phyloP scores from a whole-genome alignment of 2,888 invertebrate species.

The Metellina segmentata region DNA sequence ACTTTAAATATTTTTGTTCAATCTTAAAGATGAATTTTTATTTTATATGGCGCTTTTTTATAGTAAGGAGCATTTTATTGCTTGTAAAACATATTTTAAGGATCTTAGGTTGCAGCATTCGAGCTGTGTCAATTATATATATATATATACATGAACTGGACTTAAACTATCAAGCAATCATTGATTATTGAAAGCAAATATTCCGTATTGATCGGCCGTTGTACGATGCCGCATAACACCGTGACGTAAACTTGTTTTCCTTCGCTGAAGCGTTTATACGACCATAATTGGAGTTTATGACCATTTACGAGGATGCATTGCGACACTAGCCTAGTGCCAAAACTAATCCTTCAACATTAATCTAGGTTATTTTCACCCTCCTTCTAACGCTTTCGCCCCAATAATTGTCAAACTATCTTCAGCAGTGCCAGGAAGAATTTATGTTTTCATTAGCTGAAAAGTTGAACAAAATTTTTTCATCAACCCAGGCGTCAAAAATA shows the following conservation, averaged over 20 bases:
- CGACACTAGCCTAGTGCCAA: constrained; percentile 30
- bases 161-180: not conserved
- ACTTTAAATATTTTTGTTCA: too few relatives aligned
- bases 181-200: not conserved
- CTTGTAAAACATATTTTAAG: too few relatives aligned
- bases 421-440: constrained; percentile 39
- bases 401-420: constrained; percentile 58
- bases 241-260: constrained; percentile 56
- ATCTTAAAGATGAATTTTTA: too few relatives aligned
- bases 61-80: too few relatives aligned
- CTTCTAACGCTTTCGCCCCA: constrained; percentile 28
- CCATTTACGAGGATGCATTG: constrained; percentile 50
- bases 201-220: constrained; percentile 29
- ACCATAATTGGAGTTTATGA: constrained; percentile 67
- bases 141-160: not conserved
- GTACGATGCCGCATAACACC: constrained; percentile 35
- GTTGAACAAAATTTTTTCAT: not conserved
- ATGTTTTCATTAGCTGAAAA: constrained; percentile 43
- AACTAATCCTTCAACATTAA: constrained; percentile 61
- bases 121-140: too few relatives aligned
- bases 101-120: too few relatives aligned
- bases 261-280: constrained; percentile 49
- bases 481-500: not conserved
- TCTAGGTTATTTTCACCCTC: constrained; percentile 39
- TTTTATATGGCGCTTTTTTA: too few relatives aligned